A percentile compares a stretch with the other conserved stretches of the same genome.
These are phyloP conservation scores for Actinernus sp. DNA, from an alignment of 92 coral and sea anemone genomes.

Conservation along the genomic window DNA sequence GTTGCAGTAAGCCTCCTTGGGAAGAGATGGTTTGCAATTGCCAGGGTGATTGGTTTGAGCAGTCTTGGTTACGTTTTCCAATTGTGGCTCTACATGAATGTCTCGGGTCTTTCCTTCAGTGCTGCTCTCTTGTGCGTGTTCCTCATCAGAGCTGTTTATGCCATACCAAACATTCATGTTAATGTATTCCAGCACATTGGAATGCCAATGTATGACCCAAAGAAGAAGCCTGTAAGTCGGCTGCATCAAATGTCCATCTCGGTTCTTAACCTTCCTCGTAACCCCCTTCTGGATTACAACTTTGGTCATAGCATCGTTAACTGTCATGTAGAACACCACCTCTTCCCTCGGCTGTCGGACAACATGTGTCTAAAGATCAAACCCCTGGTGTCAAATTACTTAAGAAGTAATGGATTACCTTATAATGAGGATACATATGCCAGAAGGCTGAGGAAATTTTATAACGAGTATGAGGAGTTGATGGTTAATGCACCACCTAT, in stretches of 20 bases:
- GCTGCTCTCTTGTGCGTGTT: slow-evolving; percentile 75
- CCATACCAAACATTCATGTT: slow-evolving; percentile 86
- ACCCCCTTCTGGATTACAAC: slow-evolving; percentile 83
- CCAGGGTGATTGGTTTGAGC: slow-evolving; percentile 23
- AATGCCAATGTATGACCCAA: slow-evolving; percentile 81
- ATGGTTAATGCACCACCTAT: slow-evolving; percentile 97
- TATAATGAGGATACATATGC: slow-evolving; percentile 81
- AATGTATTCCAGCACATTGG: slow-evolving; percentile 95
- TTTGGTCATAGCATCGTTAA: slow-evolving; percentile 84
- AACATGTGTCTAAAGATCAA: slow-evolving; percentile 94
- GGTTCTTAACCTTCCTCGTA: slow-evolving; percentile 83
- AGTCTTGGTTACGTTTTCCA: slow-evolving; percentile 57
- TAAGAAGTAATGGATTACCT: slow-evolving; percentile 79
- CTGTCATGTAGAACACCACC: slow-evolving; percentile 93
- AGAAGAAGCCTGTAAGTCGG: slow-evolving; percentile 67
- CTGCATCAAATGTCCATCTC: slow-evolving; percentile 80
- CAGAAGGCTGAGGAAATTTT: slow-evolving; percentile 68
- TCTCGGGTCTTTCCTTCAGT: slow-evolving; percentile 69
- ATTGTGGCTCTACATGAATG: slow-evolving; percentile 60
- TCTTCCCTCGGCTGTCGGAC: slow-evolving; percentile 93
- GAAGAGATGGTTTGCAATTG: slow-evolving; percentile 49
- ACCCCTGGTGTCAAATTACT: slow-evolving; percentile 83
- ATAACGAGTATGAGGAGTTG: slow-evolving; percentile 81
- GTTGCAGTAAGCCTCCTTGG: slow-evolving; percentile 58
- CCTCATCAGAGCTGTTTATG: slow-evolving; percentile 55